phyloP scores from a whole-genome alignment of 2,888 invertebrate species.

The Ferrisia virgata region DNA sequence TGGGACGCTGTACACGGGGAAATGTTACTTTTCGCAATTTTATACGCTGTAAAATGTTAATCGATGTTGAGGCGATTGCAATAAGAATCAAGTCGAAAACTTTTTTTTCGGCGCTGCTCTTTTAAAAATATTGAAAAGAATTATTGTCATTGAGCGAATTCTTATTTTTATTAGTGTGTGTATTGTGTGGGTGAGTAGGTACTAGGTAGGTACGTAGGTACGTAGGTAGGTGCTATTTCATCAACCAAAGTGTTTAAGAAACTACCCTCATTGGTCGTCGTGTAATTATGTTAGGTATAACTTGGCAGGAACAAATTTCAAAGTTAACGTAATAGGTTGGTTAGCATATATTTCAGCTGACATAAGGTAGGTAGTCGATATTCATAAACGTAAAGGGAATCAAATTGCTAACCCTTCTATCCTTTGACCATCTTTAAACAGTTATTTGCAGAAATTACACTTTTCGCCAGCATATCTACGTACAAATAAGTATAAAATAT shows the following conservation, averaged over 20 bases:
- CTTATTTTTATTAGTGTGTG: neutral
- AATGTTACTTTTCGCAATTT: constrained; percentile 22
- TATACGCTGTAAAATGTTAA: constrained; percentile 12
- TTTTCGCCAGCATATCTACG: neutral
- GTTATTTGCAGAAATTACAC: neutral
- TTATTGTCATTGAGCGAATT: neutral
- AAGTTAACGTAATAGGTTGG: neutral
- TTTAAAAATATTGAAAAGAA: neutral
- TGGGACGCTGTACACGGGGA: constrained; percentile 15
- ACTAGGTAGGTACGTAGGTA: neutral
- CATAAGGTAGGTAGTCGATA: neutral
- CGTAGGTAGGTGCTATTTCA: no score
- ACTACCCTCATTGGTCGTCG: no score
- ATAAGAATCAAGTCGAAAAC: constrained; percentile 10
- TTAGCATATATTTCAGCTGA: neutral
- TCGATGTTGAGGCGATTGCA: constrained; percentile 12
- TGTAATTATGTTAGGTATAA: no score
- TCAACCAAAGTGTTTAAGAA: no score
- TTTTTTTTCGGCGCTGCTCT: neutral
- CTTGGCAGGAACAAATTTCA: no score
- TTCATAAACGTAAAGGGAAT: neutral
- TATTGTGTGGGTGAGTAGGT: no score
- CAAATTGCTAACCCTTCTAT: neutral
- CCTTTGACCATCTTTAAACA: neutral
- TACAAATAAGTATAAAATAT: neutral